These are phyloP conservation scores for Apodemia zela DNA, from an alignment of 2,888 invertebrate species.

Conservation along the genomic window DNA sequence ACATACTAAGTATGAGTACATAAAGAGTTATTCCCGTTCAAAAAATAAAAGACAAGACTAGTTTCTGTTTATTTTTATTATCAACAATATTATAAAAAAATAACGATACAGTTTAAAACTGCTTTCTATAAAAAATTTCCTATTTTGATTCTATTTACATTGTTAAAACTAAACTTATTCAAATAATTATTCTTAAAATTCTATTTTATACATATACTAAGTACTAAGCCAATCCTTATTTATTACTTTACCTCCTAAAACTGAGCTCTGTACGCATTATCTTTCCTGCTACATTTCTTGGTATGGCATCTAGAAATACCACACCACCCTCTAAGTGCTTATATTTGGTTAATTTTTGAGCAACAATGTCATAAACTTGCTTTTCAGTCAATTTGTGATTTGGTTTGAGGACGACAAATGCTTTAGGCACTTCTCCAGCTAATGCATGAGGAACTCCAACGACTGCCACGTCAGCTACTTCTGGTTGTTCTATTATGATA, in stretches of 20 bases:
- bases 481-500: conserved; percentile 85
- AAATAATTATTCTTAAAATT: no score
- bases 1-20: no score
- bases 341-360: conserved; percentile 84
- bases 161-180: no score
- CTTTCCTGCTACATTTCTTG: conserved; percentile 88
- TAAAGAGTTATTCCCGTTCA: no score
- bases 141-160: no score
- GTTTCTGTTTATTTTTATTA: no score
- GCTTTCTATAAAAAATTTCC: no score
- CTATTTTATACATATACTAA: not conserved
- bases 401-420: conserved; percentile 84
- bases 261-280: conserved; percentile 84
- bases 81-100: no score
- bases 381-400: conserved; percentile 77
- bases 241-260: not conserved
- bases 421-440: conserved; percentile 87
- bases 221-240: not conserved
- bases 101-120: no score
- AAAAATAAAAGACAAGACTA: no score
- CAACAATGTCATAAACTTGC: conserved; percentile 78
- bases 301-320: conserved; percentile 84
- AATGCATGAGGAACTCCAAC: conserved; percentile 86
- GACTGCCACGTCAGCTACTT: conserved; percentile 88
- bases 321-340: conserved; percentile 87